Percentiles rank a stretch among this genome's conserved stretches.
These are phyloP conservation scores for Bombus picipes DNA, from an alignment of 1,140 invertebrate genomes.

Conservation along the genomic window DNA sequence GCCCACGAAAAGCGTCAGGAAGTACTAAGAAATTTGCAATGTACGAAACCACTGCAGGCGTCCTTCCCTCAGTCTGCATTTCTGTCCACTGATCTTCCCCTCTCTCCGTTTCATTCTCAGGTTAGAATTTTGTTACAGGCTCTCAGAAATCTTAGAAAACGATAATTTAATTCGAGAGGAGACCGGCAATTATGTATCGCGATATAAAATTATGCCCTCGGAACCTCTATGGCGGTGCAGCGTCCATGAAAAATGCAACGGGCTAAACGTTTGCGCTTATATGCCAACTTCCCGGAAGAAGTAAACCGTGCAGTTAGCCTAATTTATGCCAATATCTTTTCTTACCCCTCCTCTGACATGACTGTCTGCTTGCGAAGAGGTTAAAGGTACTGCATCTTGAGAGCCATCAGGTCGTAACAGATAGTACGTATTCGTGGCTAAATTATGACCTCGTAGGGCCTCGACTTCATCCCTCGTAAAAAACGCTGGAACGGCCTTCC, in stretches of 20 bases:
- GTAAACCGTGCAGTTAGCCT: constrained; percentile 65
- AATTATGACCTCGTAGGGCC: constrained; percentile 66
- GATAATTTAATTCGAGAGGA: constrained; percentile 28
- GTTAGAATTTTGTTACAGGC: constrained; percentile 19
- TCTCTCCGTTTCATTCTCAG: background rate
- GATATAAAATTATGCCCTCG: constrained; percentile 28
- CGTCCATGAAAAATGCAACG: constrained; percentile 47
- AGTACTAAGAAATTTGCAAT: background rate
- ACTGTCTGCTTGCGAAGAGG: constrained; percentile 38
- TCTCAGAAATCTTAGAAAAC: constrained; percentile 1
- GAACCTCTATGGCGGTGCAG: background rate
- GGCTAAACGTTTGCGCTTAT: constrained; percentile 33
- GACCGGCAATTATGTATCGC: background rate
- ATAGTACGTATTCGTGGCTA: constrained; percentile 69
- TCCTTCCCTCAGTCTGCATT: too few relatives aligned
- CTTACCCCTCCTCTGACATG: background rate
- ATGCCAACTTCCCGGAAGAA: constrained; percentile 64
- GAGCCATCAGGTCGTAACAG: constrained; percentile 65
- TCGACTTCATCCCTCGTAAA: constrained; percentile 69
- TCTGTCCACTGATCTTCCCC: background rate
- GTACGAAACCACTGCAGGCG: too few relatives aligned
- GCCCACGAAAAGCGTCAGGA: background rate
- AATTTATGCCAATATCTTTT: constrained; percentile 68
- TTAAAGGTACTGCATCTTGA: constrained; percentile 65
- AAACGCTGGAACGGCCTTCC: constrained; percentile 64